Percentiles rank a stretch among this genome's conserved stretches.
phyloP scores from a whole-genome alignment of 2,888 invertebrate species.

The Noctua fimbriata region DNA sequence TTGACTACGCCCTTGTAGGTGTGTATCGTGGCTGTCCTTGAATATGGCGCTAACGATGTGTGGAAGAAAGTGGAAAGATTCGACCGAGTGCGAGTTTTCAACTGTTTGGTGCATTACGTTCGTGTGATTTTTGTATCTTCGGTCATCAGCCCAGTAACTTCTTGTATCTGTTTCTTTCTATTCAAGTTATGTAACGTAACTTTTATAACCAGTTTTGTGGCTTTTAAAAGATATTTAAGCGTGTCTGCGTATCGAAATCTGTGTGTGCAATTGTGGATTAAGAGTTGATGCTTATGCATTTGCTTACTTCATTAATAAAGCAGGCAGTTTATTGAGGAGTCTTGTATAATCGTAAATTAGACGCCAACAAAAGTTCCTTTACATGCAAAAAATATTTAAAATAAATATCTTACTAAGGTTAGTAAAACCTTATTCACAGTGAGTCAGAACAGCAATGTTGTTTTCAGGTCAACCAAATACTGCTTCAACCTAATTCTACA shows the following conservation, averaged over 20 bases:
- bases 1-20: slow-evolving; percentile 81
- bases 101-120: slow-evolving; percentile 55
- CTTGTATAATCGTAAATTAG: slow-evolving; percentile 7
- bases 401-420: too few relatives aligned
- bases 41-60: slow-evolving; percentile 80
- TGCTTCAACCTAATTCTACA: background rate
- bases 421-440: background rate
- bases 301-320: slow-evolving; percentile 32
- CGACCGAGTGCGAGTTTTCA: slow-evolving; percentile 49
- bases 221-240: background rate
- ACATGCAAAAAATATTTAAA: background rate
- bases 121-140: slow-evolving; percentile 21
- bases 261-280: background rate
- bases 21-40: slow-evolving; percentile 84
- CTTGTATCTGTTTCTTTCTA: slow-evolving; percentile 11
- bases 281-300: slow-evolving; percentile 2
- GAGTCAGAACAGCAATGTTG: background rate
- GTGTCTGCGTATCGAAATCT: slow-evolving; percentile 31
- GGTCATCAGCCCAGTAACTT: slow-evolving; percentile 44
- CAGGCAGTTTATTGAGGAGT: slow-evolving; percentile 15
- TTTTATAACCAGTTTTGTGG: slow-evolving; percentile 46
- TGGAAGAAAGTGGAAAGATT: slow-evolving; percentile 73
- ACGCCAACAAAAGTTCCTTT: background rate
- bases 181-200: slow-evolving; percentile 39
- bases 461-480: background rate